Evolutionary conservation across 2,113 vertebrate genomes (phyloP), one percentile per base, ranked within the genome.

Genomic region (Chinchilla lanigera): DNA sequence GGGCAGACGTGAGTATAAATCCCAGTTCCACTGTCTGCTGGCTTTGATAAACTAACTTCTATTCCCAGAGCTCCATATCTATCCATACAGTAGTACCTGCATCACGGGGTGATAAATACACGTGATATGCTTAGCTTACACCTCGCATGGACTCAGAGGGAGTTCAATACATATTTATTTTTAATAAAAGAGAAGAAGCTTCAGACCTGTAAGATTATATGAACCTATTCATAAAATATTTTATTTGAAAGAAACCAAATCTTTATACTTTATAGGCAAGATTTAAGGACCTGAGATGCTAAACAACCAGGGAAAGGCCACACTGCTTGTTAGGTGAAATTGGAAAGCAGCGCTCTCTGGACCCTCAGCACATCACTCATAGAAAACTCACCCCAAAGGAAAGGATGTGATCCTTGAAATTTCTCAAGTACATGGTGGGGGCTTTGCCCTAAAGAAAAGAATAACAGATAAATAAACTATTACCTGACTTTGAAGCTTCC

Each of bases 171-270:
- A 38, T 38, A 86, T n/a, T 83, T 69, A 58, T 80, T 96, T 96
- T 94, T 78, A 75, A 82, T 91, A 86, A 90, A 87, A 94, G 24
- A 61, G 30, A 92, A 81, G 33, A 91, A 9, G 41, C 78, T 92
- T 88, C 58, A 96, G 26, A 86, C 20, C 84, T 78, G 47, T 30
- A 78, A 88, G 26, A 50, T 58, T 75, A 58, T 58, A 83, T 65
- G 82, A 92, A 90, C 41, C 17, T n/a, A 86, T 14, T 2, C 47
- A 65, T 33, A 82, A 77, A 90, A 24, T 58, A 81, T 71, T 92
- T 94, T 67, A 89, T 47, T 92, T 90, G 80, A 77, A 89, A 86
- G 33, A 94, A 94, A 86, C 12, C 26, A 41, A 77, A 67, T 87
- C 83, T 89, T 86, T 69, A 92, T 28, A 63, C 50, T 80, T 93